Conservation (phyloP, 2,888 invertebrate species). For the Phyto melanocephala region DNA sequence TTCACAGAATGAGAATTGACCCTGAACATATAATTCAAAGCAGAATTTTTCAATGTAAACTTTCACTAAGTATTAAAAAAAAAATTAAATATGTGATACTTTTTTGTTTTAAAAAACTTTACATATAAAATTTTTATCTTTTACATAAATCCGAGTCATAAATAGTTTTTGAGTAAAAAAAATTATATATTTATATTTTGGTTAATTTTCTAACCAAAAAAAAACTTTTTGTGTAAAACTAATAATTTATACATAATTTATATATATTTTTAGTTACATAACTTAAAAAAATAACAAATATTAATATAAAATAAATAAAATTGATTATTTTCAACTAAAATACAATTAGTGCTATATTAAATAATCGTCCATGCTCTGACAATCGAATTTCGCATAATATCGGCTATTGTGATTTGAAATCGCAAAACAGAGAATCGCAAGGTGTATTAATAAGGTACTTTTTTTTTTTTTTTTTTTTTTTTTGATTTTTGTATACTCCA, state of each 20-base stretch:
- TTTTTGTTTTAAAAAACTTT: background rate
- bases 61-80: no score
- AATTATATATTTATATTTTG: background rate
- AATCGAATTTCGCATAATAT: no score
- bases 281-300: background rate
- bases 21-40: no score
- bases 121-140: background rate
- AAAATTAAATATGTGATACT: background rate
- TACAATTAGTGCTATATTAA: no score
- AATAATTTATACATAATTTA: background rate
- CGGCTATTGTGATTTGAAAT: no score
- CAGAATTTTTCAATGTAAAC: no score
- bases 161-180: background rate
- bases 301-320: background rate
- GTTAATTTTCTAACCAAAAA: background rate
- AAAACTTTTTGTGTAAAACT: background rate
- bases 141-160: background rate
- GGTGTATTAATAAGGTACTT: no score
- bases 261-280: background rate
- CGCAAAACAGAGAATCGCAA: no score
- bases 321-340: background rate
- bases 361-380: no score
- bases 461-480: no score
- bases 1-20: no score
- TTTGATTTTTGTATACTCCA: no score